Evolutionary conservation across 2,113 vertebrate genomes (phyloP).

Genomic region (Acanthisitta chloris): DNA sequence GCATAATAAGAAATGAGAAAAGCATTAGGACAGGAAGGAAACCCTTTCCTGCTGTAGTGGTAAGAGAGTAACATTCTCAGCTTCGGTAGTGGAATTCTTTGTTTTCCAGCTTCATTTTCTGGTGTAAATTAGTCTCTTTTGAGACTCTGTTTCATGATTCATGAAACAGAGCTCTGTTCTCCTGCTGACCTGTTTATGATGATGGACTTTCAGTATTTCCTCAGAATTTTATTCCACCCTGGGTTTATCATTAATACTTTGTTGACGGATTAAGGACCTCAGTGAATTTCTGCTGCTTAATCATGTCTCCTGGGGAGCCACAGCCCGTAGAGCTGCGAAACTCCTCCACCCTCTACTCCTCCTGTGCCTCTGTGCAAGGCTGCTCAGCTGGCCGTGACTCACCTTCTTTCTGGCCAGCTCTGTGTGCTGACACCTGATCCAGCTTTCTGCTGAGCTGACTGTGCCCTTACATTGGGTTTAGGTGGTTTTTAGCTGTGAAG

Average conservation of each 20-base stretch:
- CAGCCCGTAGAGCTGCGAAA: not conserved
- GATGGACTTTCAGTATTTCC: not conserved
- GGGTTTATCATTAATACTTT: conserved; percentile 9
- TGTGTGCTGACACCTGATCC: not conserved
- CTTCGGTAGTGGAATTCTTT: not conserved
- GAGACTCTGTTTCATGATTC: not conserved
- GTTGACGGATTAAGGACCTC: not conserved
- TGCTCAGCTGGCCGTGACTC: not conserved
- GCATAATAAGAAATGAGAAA: not conserved
- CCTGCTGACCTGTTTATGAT: not conserved
- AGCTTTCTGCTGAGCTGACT: not conserved
- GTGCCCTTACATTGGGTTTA: not conserved
- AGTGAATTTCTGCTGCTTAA: not conserved
- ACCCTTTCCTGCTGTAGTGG: not conserved
- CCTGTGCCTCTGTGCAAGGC: not conserved
- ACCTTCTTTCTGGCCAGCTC: not conserved
- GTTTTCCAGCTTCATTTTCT: not conserved
- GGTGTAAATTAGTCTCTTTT: not conserved
- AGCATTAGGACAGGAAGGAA: not conserved
- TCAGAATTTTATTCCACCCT: fast-evolving
- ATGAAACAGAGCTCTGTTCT: not conserved
- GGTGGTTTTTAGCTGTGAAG: not conserved
- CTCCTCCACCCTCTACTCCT: not conserved
- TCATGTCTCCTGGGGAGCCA: not conserved
- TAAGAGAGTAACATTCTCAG: not conserved